phyloP scores from a whole-genome alignment of 1,140 invertebrate species.

The Pseudomyrmex concolor region DNA sequence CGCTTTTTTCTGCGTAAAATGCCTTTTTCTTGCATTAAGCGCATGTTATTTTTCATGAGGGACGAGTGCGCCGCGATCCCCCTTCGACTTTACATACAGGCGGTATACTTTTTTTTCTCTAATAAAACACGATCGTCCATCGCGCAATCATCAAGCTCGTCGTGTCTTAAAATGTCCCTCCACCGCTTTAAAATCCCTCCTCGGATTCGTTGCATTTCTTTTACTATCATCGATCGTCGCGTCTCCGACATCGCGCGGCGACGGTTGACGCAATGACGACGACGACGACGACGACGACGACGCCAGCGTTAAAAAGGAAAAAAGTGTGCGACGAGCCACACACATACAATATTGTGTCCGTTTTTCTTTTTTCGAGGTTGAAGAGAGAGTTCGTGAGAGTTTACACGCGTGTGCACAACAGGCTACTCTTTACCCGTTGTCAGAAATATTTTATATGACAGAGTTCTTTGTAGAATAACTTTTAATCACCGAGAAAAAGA shows the following conservation, averaged over 20 bases:
- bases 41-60: conserved; percentile 17
- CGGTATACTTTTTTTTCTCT: conserved; percentile 31
- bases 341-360: background rate
- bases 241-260: conserved; percentile 35
- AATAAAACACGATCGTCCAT: conserved; percentile 35
- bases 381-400: background rate
- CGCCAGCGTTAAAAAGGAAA: conserved; percentile 5
- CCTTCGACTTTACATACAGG: conserved; percentile 12
- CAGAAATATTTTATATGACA: too few species aligned
- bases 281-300: background rate
- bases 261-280: conserved; percentile 34
- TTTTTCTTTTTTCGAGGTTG: too few species aligned
- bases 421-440: conserved; percentile 3
- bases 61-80: conserved; percentile 10
- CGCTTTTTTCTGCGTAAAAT: conserved; percentile 23
- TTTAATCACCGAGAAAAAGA: conserved; percentile 6
- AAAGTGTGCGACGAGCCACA: conserved; percentile 10
- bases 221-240: conserved; percentile 46
- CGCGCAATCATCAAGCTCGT: conserved; percentile 12
- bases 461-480: too few species aligned
- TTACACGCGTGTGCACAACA: background rate
- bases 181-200: conserved; percentile 29
- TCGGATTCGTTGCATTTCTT: conserved; percentile 37
- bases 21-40: conserved; percentile 36
- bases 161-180: conserved; percentile 39